These are phyloP conservation scores for Mustelus asterias DNA, from an alignment of 2,113 vertebrate genomes.

Conservation along the genomic window DNA sequence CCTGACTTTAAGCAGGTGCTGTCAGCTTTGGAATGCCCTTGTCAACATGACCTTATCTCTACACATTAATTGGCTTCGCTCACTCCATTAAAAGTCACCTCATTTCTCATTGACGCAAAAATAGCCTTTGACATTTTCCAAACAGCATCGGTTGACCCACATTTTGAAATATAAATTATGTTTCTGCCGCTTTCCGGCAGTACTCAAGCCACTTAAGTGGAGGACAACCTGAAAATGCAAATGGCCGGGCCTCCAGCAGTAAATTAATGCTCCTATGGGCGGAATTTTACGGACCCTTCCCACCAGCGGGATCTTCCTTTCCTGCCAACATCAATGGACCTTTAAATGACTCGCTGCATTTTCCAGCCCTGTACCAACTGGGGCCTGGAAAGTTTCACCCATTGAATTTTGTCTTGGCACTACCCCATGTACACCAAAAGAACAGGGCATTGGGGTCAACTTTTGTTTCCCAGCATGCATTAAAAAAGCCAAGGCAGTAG, in stretches of 20 bases:
- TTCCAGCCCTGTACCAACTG: no score
- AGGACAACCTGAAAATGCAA: not conserved
- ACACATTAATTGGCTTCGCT: not conserved
- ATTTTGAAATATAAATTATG: not conserved
- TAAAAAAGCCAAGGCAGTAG: no score
- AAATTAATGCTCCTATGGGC: not conserved
- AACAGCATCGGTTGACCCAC: not conserved
- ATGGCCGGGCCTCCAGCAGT: not conserved
- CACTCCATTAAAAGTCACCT: not conserved
- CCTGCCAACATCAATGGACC: no score
- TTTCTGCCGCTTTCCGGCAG: not conserved
- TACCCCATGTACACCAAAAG: not conserved
- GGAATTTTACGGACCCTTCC: no score
- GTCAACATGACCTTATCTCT: not conserved
- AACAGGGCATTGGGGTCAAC: not conserved
- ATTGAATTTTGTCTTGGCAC: not conserved
- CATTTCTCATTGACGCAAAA: not conserved
- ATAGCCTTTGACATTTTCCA: not conserved
- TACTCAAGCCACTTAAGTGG: not conserved
- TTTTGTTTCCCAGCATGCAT: not conserved
- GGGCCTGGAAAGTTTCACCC: no score
- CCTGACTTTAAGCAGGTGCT: not conserved
- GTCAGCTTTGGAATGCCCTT: not conserved
- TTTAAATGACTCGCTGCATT: no score
- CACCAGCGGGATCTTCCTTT: no score